Base-by-base conservation (phyloP, 2,888 invertebrate species). In the Leuctra nigra region DNA sequence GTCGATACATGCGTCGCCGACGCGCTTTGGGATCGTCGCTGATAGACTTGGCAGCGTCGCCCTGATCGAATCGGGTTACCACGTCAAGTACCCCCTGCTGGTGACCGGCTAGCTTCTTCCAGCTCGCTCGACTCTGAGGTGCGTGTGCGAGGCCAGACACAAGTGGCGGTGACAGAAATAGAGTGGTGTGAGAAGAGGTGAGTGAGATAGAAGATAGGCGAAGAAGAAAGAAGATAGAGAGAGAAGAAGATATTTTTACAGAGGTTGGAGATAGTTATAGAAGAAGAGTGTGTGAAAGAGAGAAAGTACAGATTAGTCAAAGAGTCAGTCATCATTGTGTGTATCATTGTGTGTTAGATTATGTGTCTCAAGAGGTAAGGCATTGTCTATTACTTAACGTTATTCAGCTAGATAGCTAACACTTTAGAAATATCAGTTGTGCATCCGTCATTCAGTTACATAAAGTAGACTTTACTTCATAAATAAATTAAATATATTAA, bases 1-100 rank as follows among this genome's bases (percentile, higher is more conserved):
- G 74, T 62, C 88, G 79, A 68, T 90, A 92, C 59, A 91, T 78
- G 66, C 85, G 81, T 66, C 86, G 79, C 61, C 88, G 77, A 38
- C 81, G 75, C 14, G 75, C 73, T 67, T 81, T 82, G 1, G 83
- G 76, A 59, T 82, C 82, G 58, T 84, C 84, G 14, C 75, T 61
- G 14, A 46, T 35, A 7, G 20, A 70, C 64, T 74, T 70, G 54
- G 62, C 62, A 62, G 60, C 59, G 74, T 75, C 77, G 76, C 75
- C 77, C 73, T 78, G 80, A 71, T 80, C 78, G 75, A 79, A 73
- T 71, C 79, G 79, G 69, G 80, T 80, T 67, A 86, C 83, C 71
- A 86, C 79, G 66, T 84, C 82, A 70, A 80, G 72, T 64, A 86
- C 75, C 71, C 80, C 82, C 63, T 81, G 77, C 60, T 79, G 77